These are phyloP conservation scores for Spisula solida DNA, from an alignment of 2,888 invertebrate genomes.

Conservation along the genomic window DNA sequence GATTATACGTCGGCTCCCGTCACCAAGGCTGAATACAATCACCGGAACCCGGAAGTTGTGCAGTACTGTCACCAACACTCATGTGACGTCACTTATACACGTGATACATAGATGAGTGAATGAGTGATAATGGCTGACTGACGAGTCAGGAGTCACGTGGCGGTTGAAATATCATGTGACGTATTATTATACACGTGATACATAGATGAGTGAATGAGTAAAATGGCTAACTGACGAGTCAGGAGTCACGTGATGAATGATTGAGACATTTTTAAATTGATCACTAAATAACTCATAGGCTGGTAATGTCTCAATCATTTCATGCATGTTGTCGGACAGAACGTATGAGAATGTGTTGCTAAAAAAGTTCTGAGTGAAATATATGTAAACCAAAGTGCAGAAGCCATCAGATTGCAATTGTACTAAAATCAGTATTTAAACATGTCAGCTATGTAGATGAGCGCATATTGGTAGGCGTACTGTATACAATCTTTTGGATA, in stretches of 20 bases:
- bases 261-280: neutral
- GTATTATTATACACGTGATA: neutral
- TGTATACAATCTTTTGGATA: too few relatives aligned
- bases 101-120: neutral
- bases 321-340: neutral
- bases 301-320: neutral
- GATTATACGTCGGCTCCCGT: neutral
- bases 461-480: too few relatives aligned
- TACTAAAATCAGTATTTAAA: too few relatives aligned
- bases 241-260: neutral
- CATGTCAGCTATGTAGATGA: too few relatives aligned
- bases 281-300: neutral
- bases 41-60: conserved; percentile 5
- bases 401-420: too few relatives aligned
- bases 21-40: neutral
- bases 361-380: too few relatives aligned
- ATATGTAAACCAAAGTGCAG: too few relatives aligned
- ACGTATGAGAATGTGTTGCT: too few relatives aligned
- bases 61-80: neutral
- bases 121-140: neutral
- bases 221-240: neutral
- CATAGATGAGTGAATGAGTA: neutral
- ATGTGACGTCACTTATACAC: neutral
- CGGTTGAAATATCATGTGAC: neutral
- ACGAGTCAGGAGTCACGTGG: neutral